Evolutionary conservation across 2,113 vertebrate species (phyloP), one percentile per base, ranked within the genome.

Genomic region (Antechinus flavipes): DNA sequence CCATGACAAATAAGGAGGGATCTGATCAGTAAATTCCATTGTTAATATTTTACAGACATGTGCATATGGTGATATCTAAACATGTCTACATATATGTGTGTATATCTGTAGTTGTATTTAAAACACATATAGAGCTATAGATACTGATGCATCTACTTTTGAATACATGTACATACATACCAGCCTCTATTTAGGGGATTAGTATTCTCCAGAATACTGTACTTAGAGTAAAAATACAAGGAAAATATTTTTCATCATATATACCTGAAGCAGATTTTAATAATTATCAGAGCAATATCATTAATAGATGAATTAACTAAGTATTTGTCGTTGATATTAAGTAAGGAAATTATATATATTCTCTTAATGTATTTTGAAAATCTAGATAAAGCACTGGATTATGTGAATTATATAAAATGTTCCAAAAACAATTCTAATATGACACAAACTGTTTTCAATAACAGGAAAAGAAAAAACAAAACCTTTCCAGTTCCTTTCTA

Each of bases 1-100:
- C 96, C 98, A 99, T 61, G 99, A 99, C 94, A 98, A 99, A 97
- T 99, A 99, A 99, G 97, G 98, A 98, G 98, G 97, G 98, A 98
- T 98, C 97, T 97, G 98, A 96, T 97, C 93, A 94, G 98, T 97
- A 94, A 96, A 96, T 68, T 91, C 93, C 98, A 96, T 97, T 97
- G 97, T 96, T 91, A 97, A 68, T 0, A 46, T 97, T 97, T 96
- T 96, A 93, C 97, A 96, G 91, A 54, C 42, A 93, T 97, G 98
- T 98, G 98, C 98, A 96, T 98, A 97, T 93, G 97, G 95, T 95
- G 95, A 5, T 47, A 55, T 91, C 56, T 50, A 93, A 0, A 94
- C 93, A 54, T 92, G 16, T 94, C 92, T 94, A 91, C 96, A 84
- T 96, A 95, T 96, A 16, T 90, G 54, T 98, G 93, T 91, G 94